Percentiles rank a stretch among this genome's conserved stretches.
Evolutionary conservation across 30 jellyfish, hydroid and myxozoan genomes (phyloP).

Genomic region (Pseudorhiza aurosa): DNA sequence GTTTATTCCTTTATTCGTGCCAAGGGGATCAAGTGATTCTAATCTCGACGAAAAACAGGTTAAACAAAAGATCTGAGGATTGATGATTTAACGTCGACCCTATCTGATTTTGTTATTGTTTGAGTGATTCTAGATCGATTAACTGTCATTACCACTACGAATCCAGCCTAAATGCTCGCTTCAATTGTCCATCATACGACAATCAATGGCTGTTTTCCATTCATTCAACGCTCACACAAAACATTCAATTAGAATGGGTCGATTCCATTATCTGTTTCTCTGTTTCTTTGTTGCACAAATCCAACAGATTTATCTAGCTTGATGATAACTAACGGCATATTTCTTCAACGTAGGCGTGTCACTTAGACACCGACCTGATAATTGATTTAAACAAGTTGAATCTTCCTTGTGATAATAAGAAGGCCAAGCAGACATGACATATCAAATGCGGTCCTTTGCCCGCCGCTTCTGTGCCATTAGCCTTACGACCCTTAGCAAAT

Average conservation of each 20-base stretch:
- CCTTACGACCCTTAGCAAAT: no score
- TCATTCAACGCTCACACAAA: no score
- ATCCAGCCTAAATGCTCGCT: background rate
- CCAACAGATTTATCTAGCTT: background rate
- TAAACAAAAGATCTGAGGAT: slow-evolving; percentile 25
- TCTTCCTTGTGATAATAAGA: background rate
- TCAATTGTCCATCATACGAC: no score
- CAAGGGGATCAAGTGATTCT: no score
- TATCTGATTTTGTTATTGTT: slow-evolving; percentile 29
- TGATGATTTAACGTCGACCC: slow-evolving; percentile 3
- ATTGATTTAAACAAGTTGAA: background rate
- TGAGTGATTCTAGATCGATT: slow-evolving; percentile 22
- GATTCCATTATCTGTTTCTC: no score
- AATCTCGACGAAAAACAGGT: slow-evolving; percentile 1
- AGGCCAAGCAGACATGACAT: background rate
- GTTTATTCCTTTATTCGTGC: no score
- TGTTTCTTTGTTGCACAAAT: no score
- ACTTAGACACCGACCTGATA: background rate
- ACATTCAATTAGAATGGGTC: no score
- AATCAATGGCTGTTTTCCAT: no score
- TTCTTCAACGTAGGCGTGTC: background rate
- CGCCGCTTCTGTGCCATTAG: background rate
- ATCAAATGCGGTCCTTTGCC: background rate
- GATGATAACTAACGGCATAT: background rate
- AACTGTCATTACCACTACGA: slow-evolving; percentile 44